A percentile compares a stretch with the other conserved stretches of the same genome.
Conservation (phyloP, 2,797 vertebrate genomes). For the Pyrocephalus nanus region DNA sequence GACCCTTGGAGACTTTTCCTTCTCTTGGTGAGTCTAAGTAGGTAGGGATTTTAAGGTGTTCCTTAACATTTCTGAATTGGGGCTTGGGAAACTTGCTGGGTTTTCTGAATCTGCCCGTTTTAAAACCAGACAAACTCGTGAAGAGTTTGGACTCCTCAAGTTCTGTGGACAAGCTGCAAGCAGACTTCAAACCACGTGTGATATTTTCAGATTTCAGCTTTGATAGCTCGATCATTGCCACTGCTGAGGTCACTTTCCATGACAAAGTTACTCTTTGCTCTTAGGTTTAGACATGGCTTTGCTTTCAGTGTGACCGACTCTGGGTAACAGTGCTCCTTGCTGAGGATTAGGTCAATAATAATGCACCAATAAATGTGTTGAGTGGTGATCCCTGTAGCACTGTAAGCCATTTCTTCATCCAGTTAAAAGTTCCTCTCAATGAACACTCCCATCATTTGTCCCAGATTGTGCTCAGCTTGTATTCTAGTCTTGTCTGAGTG, state of each 20-base stretch:
- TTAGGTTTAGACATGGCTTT: slow-evolving; percentile 52
- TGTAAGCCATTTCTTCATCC: slow-evolving; percentile 38
- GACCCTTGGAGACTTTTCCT: slow-evolving; percentile 20
- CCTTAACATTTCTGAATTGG: slow-evolving; percentile 50
- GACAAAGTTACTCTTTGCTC: slow-evolving; percentile 18
- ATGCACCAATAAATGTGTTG: neutral
- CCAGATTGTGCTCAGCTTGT: slow-evolving; percentile 50
- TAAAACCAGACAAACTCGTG: neutral
- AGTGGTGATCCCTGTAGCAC: slow-evolving; percentile 40
- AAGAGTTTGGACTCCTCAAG: slow-evolving; percentile 18
- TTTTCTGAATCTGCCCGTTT: slow-evolving; percentile 21
- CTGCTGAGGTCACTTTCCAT: slow-evolving; percentile 41
- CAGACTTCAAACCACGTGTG: slow-evolving; percentile 55
- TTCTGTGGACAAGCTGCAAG: slow-evolving; percentile 61
- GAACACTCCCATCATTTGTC: slow-evolving; percentile 21
- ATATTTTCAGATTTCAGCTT: slow-evolving; percentile 48
- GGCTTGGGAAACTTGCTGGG: slow-evolving; percentile 44
- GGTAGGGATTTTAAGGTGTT: slow-evolving; percentile 37
- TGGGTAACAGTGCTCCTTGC: slow-evolving; percentile 34
- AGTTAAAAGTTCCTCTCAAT: slow-evolving; percentile 1
- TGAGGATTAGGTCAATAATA: slow-evolving; percentile 29
- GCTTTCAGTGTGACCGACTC: slow-evolving; percentile 13
- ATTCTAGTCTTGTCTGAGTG: slow-evolving; percentile 30
- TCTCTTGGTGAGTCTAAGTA: slow-evolving; percentile 17
- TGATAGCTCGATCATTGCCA: slow-evolving; percentile 19